These are phyloP conservation scores for Caerostris extrusa DNA, from an alignment of 1,140 invertebrate genomes.

Conservation along the genomic window DNA sequence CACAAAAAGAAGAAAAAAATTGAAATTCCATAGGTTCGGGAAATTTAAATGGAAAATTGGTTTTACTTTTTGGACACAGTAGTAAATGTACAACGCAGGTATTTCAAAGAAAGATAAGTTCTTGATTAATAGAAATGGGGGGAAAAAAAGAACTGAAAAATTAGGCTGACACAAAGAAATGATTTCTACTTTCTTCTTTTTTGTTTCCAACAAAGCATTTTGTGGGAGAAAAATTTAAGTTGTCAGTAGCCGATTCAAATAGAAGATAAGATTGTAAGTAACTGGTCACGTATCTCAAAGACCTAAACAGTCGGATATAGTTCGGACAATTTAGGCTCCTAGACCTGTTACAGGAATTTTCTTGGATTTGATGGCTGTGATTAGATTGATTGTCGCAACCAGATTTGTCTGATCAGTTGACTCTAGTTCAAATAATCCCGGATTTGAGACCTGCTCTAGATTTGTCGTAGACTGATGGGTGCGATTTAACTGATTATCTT, in stretches of 20 bases:
- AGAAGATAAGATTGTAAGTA: conserved; percentile 24
- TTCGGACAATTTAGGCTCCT: conserved; percentile 32
- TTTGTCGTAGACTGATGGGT: conserved; percentile 61
- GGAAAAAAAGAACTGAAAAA: neutral
- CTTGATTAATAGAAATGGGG: neutral
- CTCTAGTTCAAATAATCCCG: conserved; percentile 62
- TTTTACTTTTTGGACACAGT: too few relatives aligned
- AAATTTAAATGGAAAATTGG: too few relatives aligned
- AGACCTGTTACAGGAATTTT: conserved; percentile 23
- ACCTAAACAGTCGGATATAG: conserved; percentile 45
- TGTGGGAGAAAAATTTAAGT: conserved; percentile 37
- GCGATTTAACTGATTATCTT: conserved; percentile 57
- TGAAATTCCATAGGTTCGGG: too few relatives aligned
- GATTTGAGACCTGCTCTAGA: conserved; percentile 54
- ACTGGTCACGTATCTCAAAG: conserved; percentile 33
- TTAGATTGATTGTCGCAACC: conserved; percentile 56
- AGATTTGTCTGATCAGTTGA: conserved; percentile 63
- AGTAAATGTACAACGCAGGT: too few relatives aligned
- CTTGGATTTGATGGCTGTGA: conserved; percentile 58
- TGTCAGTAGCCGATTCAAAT: conserved; percentile 44
- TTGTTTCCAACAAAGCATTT: neutral
- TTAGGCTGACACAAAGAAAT: neutral
- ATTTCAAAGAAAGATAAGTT: neutral
- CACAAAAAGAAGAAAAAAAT: too few relatives aligned
- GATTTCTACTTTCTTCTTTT: neutral